phyloP scores from a whole-genome alignment of 2,113 vertebrate genomes.

The Morone saxatilis region DNA sequence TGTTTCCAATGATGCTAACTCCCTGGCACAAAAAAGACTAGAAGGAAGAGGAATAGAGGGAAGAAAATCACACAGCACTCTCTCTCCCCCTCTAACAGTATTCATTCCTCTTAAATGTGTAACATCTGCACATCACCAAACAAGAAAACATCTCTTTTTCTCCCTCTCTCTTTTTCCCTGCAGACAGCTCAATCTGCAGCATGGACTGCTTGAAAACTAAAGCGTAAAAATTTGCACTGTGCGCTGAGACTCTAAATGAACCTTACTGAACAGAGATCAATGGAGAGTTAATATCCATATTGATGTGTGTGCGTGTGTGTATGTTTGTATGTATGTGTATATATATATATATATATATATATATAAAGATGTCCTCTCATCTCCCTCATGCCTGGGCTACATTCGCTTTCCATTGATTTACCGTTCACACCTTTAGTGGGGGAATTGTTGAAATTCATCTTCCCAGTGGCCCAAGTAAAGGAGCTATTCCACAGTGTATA shows the following conservation, averaged over 20 bases:
- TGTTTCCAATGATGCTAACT: conserved; percentile 76
- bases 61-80: conserved; percentile 52
- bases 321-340: no score
- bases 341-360: no score
- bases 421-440: conserved; percentile 40
- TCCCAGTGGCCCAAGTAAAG: conserved; percentile 48
- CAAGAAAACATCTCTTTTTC: conserved; percentile 53
- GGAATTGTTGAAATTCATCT: conserved; percentile 71
- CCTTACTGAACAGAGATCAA: conserved; percentile 65
- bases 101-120: conserved; percentile 55
- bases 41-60: conserved; percentile 52
- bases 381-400: conserved; percentile 18
- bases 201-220: conserved; percentile 22
- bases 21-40: conserved; percentile 58
- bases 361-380: neutral
- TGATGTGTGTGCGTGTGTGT: conserved; percentile 7
- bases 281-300: conserved; percentile 54
- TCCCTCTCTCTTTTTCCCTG: conserved; percentile 11
- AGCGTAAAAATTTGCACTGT: conserved; percentile 30
- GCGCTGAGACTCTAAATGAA: conserved; percentile 39
- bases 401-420: conserved; percentile 71
- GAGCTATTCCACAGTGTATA: conserved; percentile 34
- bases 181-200: conserved; percentile 67
- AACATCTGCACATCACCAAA: conserved; percentile 63
- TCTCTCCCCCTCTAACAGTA: conserved; percentile 47